Base-by-base conservation (phyloP, 2,888 invertebrate genomes). In the Ormyrus pomaceus region DNA sequence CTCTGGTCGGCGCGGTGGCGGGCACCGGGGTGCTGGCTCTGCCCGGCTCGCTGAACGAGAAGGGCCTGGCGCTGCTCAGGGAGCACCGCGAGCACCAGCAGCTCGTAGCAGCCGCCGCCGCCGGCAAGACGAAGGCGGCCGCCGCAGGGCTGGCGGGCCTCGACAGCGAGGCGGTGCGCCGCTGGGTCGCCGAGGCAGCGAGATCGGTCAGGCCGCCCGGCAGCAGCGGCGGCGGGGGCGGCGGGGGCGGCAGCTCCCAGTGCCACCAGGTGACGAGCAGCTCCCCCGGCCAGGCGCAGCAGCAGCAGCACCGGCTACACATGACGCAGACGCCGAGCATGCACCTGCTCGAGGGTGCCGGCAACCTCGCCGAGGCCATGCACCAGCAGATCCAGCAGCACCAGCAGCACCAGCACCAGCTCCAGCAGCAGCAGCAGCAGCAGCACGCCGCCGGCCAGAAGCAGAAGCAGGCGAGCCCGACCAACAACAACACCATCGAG, bases 131-230 rank as follows among this genome's bases (percentile, higher is more conserved):
- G 92, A 92, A 91, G 91, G 88, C 88, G 86, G 91, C 91, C 91
- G 93, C 88, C 86, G 91, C 91, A 91, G 93, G 92, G 91, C 92
- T 93, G 93, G 93, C 92, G 92, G 93, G 93, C 91, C 91, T 93
- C 86, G 92, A 92, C 89, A 92, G 92, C 89, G 93, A 93, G 88
- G 91, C 92, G 90, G 92, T 93, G 85, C 91, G 93, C 92, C 92
- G 92, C 91, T 93, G 93, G 93, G 93, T 93, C 84, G 90, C 89
- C 88, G 92, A 93, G 90, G 92, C 93, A 92, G 92, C 93, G 92
- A 93, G 92, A 34, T 34, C 34, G 4, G 34, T 34, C 34, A 34
- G 87, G 91, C 91, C 88, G 90, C 89, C 62, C 87, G 13, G 82
- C 86, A 77, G 83, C 86, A 76, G 77, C 86, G 34, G 84, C 19